Percentiles rank a stretch among this genome's conserved stretches.
Conservation (phyloP, 2,888 invertebrate species). For the Charanyca ferruginea region DNA sequence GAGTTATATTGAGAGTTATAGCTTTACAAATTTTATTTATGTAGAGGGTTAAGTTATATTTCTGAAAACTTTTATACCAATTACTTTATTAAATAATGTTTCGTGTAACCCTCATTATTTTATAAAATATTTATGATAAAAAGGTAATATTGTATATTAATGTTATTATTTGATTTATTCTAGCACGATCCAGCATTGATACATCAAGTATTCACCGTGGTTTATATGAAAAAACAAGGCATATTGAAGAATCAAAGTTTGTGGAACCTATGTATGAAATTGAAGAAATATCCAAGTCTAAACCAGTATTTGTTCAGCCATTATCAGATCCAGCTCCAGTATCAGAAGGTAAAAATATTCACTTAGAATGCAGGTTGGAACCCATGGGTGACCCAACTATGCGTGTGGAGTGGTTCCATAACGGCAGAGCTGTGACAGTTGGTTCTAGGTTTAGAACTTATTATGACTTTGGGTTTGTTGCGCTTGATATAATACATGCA, state of each 20-base stretch:
- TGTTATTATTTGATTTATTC: slow-evolving; percentile 67
- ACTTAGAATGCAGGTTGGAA: slow-evolving; percentile 97
- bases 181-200: slow-evolving; percentile 97
- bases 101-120: background rate
- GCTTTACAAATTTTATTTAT: too few species aligned
- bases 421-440: slow-evolving; percentile 96
- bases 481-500: slow-evolving; percentile 98
- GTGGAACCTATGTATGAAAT: slow-evolving; percentile 97
- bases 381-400: slow-evolving; percentile 99
- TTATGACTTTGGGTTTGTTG: slow-evolving; percentile 99
- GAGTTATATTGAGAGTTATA: too few species aligned
- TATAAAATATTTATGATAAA: background rate
- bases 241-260: slow-evolving; percentile 96
- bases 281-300: slow-evolving; percentile 98
- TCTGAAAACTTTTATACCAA: background rate
- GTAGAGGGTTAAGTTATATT: too few species aligned
- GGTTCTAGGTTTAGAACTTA: slow-evolving; percentile 98
- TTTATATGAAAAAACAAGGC: slow-evolving; percentile 96
- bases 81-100: background rate
- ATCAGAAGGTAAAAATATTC: slow-evolving; percentile 97
- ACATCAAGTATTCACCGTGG: slow-evolving; percentile 97
- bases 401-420: slow-evolving; percentile 99
- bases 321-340: slow-evolving; percentile 96
- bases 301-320: slow-evolving; percentile 98
- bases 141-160: background rate